Percentiles rank a stretch among this genome's conserved stretches.
These are phyloP conservation scores for Drosophila sp. DNA, from an alignment of 1,140 invertebrate species.

Conservation along the genomic window DNA sequence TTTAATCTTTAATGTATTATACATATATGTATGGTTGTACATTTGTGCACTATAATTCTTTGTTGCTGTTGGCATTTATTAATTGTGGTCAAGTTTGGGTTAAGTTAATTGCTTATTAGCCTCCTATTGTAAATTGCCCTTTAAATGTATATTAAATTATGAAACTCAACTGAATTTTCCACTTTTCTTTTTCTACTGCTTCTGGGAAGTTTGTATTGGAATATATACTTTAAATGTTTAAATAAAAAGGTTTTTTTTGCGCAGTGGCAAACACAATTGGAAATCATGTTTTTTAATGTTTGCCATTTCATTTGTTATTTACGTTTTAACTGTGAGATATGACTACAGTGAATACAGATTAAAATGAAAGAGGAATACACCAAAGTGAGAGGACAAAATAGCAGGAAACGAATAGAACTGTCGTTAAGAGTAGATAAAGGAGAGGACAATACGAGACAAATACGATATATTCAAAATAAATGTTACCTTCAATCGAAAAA, in stretches of 20 bases:
- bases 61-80: slow-evolving; percentile 37
- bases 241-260: slow-evolving; percentile 17
- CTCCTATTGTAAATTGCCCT: slow-evolving; percentile 35
- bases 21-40: not conserved
- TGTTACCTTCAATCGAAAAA: no score
- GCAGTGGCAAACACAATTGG: slow-evolving; percentile 24
- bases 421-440: no score
- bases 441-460: no score
- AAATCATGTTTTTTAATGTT: slow-evolving; percentile 39
- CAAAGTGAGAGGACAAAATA: no score
- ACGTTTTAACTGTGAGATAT: not conserved
- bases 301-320: slow-evolving; percentile 37
- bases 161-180: not conserved
- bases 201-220: not conserved
- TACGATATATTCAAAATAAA: no score
- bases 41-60: slow-evolving; percentile 41
- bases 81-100: slow-evolving; percentile 54
- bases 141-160: slow-evolving; percentile 35
- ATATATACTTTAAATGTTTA: slow-evolving; percentile 9
- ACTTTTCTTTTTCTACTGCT: not conserved
- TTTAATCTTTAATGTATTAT: slow-evolving; percentile 8
- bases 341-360: not conserved
- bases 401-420: no score
- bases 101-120: slow-evolving; percentile 50
- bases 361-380: not conserved